phyloP scores from a whole-genome alignment of 2,797 vertebrate species.

The Cyclura pinguis region DNA sequence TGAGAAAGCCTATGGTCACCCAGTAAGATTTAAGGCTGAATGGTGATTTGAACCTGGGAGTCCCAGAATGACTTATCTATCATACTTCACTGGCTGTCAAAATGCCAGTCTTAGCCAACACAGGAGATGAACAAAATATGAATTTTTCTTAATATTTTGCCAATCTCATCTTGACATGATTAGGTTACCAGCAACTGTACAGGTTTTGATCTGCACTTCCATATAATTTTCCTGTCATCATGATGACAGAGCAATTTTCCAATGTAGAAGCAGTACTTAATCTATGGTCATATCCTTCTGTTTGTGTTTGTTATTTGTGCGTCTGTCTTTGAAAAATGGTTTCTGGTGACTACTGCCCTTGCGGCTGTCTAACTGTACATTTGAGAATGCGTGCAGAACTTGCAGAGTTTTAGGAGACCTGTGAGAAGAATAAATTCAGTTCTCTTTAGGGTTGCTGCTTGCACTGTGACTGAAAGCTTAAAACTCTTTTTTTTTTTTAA shows the following conservation, averaged over 20 bases:
- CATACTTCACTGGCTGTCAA: background rate
- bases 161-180: background rate
- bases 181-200: background rate
- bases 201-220: background rate
- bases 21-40: background rate
- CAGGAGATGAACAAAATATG: background rate
- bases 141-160: background rate
- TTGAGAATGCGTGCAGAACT: slow-evolving; percentile 11
- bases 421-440: slow-evolving; percentile 35
- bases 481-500: background rate
- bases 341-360: background rate
- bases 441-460: slow-evolving; percentile 13
- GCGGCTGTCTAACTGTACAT: background rate
- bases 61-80: background rate
- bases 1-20: background rate
- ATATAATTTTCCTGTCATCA: slow-evolving; percentile 11
- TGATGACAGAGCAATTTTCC: background rate
- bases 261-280: background rate
- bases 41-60: background rate
- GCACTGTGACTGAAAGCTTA: slow-evolving; percentile 12
- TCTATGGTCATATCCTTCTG: background rate
- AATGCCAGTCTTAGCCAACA: background rate
- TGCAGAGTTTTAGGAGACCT: slow-evolving; percentile 20
- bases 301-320: background rate
- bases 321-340: slow-evolving; percentile 17